These are phyloP conservation scores for Anas platyrhynchos DNA, from an alignment of 2,113 vertebrate species.

Conservation along the genomic window DNA sequence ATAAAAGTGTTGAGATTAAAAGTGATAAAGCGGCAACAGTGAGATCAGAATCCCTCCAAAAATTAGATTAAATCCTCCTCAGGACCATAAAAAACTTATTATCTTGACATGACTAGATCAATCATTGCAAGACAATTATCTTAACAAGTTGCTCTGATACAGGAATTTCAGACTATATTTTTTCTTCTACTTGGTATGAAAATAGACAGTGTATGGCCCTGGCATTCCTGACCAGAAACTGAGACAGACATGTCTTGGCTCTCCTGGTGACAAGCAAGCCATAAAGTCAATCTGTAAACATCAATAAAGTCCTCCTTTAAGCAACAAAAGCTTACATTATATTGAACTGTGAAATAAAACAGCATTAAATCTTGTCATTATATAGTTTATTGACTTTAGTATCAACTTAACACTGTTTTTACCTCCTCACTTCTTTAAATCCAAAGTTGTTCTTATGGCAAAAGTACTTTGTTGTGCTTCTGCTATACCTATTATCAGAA, in stretches of 20 bases:
- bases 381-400: neutral
- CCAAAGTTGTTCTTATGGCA: neutral
- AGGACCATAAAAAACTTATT: constrained; percentile 75
- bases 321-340: neutral
- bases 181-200: neutral
- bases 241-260: neutral
- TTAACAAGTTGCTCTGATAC: constrained; percentile 61
- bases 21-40: constrained; percentile 70
- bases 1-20: constrained; percentile 76
- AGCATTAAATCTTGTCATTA: neutral
- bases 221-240: neutral
- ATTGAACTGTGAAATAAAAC: constrained; percentile 25
- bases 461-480: neutral
- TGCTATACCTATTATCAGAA: neutral
- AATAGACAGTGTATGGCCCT: neutral
- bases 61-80: constrained; percentile 74
- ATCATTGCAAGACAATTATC: constrained; percentile 75
- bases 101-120: constrained; percentile 74
- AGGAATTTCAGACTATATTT: neutral
- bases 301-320: constrained; percentile 31
- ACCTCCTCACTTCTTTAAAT: neutral
- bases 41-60: constrained; percentile 70
- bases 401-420: neutral
- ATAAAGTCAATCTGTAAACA: neutral
- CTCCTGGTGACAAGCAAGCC: constrained; percentile 25